Percentiles rank a stretch among this genome's conserved stretches.
Evolutionary conservation across 2,113 vertebrate species (phyloP).

Genomic region (Verasper variegatus): DNA sequence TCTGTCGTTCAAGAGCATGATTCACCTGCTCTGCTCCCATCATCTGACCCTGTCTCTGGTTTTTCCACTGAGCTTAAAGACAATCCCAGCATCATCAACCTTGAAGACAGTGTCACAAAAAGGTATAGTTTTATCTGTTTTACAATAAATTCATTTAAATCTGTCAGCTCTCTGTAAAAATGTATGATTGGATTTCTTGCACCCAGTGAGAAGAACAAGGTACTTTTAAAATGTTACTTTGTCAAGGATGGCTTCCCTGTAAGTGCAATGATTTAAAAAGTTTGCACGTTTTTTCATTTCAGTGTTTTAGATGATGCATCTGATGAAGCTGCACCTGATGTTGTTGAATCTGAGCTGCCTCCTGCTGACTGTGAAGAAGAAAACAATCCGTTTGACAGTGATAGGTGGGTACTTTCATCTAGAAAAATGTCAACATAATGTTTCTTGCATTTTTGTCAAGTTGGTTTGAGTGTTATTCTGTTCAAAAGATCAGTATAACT

Average conservation of each 20-base stretch:
- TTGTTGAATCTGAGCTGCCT: constrained; percentile 79
- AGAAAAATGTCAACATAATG: not conserved
- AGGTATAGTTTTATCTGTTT: constrained; percentile 78
- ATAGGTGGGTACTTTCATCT: constrained; percentile 80
- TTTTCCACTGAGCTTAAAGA: constrained; percentile 70
- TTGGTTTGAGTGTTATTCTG: not conserved
- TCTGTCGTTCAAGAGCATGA: constrained; percentile 74
- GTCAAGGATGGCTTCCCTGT: not conserved
- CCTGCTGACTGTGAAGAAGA: constrained; percentile 79
- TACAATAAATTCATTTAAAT: not conserved
- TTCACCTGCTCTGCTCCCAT: constrained; percentile 46
- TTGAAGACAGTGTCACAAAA: constrained; percentile 78
- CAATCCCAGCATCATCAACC: constrained; percentile 80
- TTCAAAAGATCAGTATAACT: not conserved
- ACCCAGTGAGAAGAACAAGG: not conserved
- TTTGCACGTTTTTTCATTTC: constrained; percentile 3
- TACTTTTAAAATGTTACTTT: too few relatives aligned
- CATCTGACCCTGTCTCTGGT: constrained; percentile 8
- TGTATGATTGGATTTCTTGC: not conserved
- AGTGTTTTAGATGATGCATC: constrained; percentile 79
- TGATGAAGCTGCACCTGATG: constrained; percentile 81
- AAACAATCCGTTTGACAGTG: constrained; percentile 82
- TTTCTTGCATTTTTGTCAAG: not conserved
- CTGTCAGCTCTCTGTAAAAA: not conserved
- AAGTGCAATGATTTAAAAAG: not conserved